Evolutionary conservation across 2,113 vertebrate genomes (phyloP).

Genomic region (Perca fluviatilis): DNA sequence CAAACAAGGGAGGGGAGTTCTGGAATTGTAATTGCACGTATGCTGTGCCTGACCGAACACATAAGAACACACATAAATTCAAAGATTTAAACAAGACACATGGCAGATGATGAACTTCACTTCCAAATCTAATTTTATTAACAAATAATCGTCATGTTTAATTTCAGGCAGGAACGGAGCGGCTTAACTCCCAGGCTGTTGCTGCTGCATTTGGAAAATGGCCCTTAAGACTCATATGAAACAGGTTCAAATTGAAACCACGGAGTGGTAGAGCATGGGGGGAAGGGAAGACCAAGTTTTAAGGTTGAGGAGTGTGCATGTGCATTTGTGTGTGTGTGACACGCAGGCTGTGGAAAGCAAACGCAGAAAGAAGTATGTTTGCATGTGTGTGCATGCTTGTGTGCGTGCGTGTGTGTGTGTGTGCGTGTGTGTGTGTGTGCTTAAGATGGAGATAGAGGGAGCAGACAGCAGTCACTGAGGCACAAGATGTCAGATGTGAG

Average conservation of each 20-base stretch:
- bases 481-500: constrained; percentile 47
- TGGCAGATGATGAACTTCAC: constrained; percentile 50
- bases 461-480: constrained; percentile 37
- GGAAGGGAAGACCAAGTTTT: constrained; percentile 20
- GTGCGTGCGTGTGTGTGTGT: constrained; percentile 6
- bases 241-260: constrained; percentile 59
- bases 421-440: constrained; percentile 16
- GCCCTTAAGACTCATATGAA: constrained; percentile 40
- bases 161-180: constrained; percentile 29
- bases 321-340: constrained; percentile 2
- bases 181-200: constrained; percentile 22
- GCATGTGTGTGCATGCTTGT: neutral
- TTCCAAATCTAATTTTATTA: constrained; percentile 63
- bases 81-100: constrained; percentile 56
- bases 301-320: constrained; percentile 13
- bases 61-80: constrained; percentile 67
- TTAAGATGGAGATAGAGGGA: constrained; percentile 40
- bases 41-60: constrained; percentile 73
- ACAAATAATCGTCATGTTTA: constrained; percentile 50
- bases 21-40: constrained; percentile 70
- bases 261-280: constrained; percentile 32
- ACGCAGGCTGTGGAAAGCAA: neutral
- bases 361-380: neutral
- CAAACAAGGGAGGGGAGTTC: constrained; percentile 65
- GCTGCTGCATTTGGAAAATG: constrained; percentile 30